phyloP scores from a whole-genome alignment of 2,113 vertebrate species.

The zebrafish (Danio rerio) region GRCz12tu NC_133196.1:27057001-27057500 shows the following conservation, averaged over 20 bases:
- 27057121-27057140: background rate
- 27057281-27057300: constrained; percentile 26
- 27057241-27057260: constrained; percentile 43
- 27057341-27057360: background rate
- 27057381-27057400: background rate
- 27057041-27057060: constrained; percentile 17
- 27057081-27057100: constrained; percentile 37
- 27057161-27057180: constrained; percentile 5
- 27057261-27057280: constrained; percentile 32
- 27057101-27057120: constrained; percentile 22
- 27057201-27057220: constrained; percentile 7
- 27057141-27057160: background rate
- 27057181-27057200: background rate
- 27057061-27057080: constrained; percentile 14
- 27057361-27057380: background rate
- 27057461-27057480: background rate
- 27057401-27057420: constrained; percentile 4
- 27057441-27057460: background rate
- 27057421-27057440: background rate
- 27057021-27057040: constrained; percentile 25
- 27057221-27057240: constrained; percentile 1
- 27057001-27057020: constrained; percentile 29
- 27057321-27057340: background rate
- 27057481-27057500: background rate
- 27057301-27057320: constrained; percentile 12